These are phyloP conservation scores for Leucosticte australis DNA, from an alignment of 2,113 vertebrate genomes.

Conservation along the genomic window DNA sequence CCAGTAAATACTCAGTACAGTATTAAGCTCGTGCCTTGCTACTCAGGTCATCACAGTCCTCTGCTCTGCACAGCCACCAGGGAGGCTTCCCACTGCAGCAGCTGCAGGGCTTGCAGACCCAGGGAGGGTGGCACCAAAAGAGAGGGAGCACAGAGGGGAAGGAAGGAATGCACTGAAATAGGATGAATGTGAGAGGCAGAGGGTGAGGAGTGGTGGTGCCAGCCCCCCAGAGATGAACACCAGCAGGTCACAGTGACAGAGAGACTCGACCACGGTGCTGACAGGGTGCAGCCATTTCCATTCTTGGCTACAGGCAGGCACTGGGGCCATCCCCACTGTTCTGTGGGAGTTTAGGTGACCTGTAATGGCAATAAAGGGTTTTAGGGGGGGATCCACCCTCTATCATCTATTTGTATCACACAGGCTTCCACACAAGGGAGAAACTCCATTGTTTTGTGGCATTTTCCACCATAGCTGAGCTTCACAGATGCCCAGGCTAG, in stretches of 20 bases:
- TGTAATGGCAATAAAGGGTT: not conserved
- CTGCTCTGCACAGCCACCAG: not conserved
- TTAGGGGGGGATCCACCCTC: not conserved
- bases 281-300: not conserved
- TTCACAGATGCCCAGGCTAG: conserved; percentile 14
- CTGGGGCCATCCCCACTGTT: not conserved
- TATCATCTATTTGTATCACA: accelerated
- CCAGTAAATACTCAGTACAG: not conserved
- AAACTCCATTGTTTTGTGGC: not conserved
- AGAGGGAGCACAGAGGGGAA: not conserved
- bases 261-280: accelerated
- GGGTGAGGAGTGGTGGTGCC: not conserved
- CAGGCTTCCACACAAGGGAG: not conserved
- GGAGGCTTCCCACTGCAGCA: not conserved
- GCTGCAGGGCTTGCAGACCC: not conserved
- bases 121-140: not conserved
- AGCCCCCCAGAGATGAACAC: not conserved
- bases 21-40: not conserved
- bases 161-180: not conserved
- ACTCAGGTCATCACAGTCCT: not conserved
- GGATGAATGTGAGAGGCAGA: not conserved
- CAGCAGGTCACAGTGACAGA: accelerated
- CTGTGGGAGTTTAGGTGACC: not conserved
- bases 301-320: not conserved
- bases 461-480: not conserved